Percentiles rank a stretch among this genome's conserved stretches.
These are phyloP conservation scores for Plumapathes pennacea DNA, from an alignment of 92 coral and sea anemone species.

Conservation along the genomic window DNA sequence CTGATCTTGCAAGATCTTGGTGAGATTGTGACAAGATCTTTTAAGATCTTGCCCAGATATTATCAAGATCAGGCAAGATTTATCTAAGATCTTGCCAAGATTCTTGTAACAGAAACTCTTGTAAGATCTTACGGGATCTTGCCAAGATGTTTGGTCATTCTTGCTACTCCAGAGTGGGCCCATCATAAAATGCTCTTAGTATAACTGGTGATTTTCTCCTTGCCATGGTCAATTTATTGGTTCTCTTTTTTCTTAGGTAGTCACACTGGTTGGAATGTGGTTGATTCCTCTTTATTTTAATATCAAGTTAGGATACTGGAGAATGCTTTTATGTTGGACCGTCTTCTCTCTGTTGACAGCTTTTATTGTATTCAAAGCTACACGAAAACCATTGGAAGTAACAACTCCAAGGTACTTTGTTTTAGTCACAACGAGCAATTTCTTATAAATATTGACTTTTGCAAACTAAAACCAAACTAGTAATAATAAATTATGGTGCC, in stretches of 20 bases:
- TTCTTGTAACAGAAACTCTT: background rate
- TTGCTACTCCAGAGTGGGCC: background rate
- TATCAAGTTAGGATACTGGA: slow-evolving; percentile 78
- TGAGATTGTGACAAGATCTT: too few relatives aligned
- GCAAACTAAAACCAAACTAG: too few relatives aligned
- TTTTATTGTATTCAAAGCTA: slow-evolving; percentile 87
- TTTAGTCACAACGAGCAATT: too few relatives aligned
- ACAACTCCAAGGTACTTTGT: slow-evolving; percentile 89
- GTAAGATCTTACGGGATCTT: background rate
- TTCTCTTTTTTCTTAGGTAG: slow-evolving; percentile 58
- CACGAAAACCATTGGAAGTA: slow-evolving; percentile 79
- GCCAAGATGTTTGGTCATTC: background rate
- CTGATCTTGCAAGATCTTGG: too few relatives aligned
- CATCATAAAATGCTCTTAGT: too few relatives aligned
- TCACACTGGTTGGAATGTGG: slow-evolving; percentile 96
- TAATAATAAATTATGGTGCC: too few relatives aligned
- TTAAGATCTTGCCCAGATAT: too few relatives aligned
- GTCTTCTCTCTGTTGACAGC: slow-evolving; percentile 80
- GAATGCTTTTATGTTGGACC: slow-evolving; percentile 86
- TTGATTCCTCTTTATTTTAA: slow-evolving; percentile 91
- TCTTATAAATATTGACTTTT: too few relatives aligned
- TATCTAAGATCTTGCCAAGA: too few relatives aligned
- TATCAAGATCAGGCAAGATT: too few relatives aligned
- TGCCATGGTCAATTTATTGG: too few relatives aligned
- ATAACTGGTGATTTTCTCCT: too few relatives aligned